Conservation (phyloP, 2,888 invertebrate genomes). For the Acholoe squamosa region DNA sequence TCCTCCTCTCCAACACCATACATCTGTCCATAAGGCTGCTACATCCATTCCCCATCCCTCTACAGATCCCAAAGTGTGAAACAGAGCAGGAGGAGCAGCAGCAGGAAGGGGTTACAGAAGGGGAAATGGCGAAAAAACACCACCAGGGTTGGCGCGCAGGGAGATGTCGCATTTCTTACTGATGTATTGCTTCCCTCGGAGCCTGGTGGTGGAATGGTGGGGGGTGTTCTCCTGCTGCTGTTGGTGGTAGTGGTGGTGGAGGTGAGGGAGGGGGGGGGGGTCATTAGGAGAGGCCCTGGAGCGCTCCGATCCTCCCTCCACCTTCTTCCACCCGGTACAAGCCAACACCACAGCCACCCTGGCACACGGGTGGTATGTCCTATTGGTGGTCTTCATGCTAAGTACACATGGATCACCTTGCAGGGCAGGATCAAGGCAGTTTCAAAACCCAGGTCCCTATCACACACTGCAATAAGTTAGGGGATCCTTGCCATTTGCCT, state of each 20-base stretch:
- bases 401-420: not conserved
- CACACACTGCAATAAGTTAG: not conserved
- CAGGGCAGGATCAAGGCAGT: not conserved
- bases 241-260: not conserved
- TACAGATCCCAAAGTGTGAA: not conserved
- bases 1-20: too few species aligned
- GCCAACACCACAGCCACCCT: not conserved
- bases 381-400: not conserved
- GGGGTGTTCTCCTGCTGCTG: not conserved
- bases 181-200: not conserved
- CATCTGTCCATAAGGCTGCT: too few species aligned
- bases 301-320: not conserved
- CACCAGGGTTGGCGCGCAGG: not conserved
- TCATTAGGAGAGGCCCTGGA: not conserved
- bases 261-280: not conserved
- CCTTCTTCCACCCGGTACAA: not conserved
- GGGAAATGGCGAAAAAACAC: not conserved
- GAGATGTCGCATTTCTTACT: conserved; percentile 9
- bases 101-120: not conserved
- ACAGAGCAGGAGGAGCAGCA: not conserved
- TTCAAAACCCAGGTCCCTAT: not conserved
- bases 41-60: not conserved
- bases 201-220: not conserved
- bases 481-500: not conserved
- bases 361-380: not conserved